Evolutionary conservation across 2,888 invertebrate species (phyloP).

Genomic region (Limenitis camilla): DNA sequence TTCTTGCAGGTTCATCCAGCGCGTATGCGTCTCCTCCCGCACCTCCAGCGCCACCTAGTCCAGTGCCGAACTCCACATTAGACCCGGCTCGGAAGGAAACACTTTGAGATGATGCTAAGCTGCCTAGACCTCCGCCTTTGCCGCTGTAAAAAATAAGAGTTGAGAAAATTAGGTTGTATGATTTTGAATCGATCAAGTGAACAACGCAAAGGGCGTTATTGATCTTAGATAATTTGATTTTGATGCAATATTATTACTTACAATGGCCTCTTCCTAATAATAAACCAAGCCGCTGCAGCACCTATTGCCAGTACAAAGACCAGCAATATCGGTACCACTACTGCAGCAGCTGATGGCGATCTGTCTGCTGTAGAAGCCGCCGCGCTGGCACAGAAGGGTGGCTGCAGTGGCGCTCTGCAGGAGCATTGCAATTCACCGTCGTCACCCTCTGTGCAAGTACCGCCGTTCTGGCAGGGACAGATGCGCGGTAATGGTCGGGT

Average conservation of each 20-base stretch:
- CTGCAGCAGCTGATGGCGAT: conserved; percentile 78
- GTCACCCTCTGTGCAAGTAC: conserved; percentile 76
- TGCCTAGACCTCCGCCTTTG: conserved; percentile 85
- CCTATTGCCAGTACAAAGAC: conserved; percentile 81
- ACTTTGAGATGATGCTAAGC: conserved; percentile 89
- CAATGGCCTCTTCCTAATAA: conserved; percentile 88
- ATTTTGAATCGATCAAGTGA: not conserved
- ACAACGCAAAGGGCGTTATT: too few species aligned
- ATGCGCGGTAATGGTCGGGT: conserved; percentile 83
- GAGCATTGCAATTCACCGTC: conserved; percentile 78
- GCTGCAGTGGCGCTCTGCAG: conserved; percentile 76
- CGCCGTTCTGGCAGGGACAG: conserved; percentile 92
- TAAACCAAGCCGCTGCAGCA: conserved; percentile 86
- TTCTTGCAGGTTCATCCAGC: conserved; percentile 80
- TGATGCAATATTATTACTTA: conserved; percentile 69
- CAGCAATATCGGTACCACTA: conserved; percentile 88
- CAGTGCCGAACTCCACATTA: conserved; percentile 88
- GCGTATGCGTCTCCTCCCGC: conserved; percentile 86
- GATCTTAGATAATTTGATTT: not conserved
- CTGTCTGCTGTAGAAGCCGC: conserved; percentile 60
- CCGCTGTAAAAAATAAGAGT: conserved; percentile 69
- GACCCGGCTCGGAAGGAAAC: conserved; percentile 95
- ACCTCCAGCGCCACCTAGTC: conserved; percentile 79
- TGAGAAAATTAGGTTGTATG: not conserved
- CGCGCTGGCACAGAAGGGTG: conserved; percentile 72